Evolutionary conservation across 2,797 vertebrate genomes (phyloP), one percentile per base, ranked within the genome.

Genomic region (Pangasius larnaudii): DNA sequence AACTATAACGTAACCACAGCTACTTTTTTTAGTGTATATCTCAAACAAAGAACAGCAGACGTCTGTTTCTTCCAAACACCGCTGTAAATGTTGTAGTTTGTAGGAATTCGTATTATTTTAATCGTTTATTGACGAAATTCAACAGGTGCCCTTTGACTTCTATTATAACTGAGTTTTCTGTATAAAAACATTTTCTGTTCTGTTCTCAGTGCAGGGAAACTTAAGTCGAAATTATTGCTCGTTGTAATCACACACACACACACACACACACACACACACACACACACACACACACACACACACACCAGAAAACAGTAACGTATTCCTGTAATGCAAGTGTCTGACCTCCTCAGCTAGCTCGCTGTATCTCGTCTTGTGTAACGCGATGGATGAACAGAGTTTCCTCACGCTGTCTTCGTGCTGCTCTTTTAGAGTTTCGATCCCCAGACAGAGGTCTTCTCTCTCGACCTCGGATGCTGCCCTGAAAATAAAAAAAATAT

Each of bases 341-440:
- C 65, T n/a, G 0, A 92, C 92, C 91, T 94, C 89, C 65, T 95
- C 92, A 19, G 9, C 89, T 18, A 96, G 94, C 77, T 92, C 87
- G 65, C 86, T 79, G 22, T 91, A 88, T 88, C 91, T 93, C 72
- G 39, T 90, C 85, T 72, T 91, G 10, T 85, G 78, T 58, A 10
- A 0, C 36, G 27, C 3, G 1, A 94, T 93, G 2, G 90, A 77
- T 1, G 88, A 83, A 6, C 67, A 90, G 78, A 94, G 88, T 72
- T 93, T 88, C 0, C 19, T 91, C 89, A 91, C 61, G 0, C 92
- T 87, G 36, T 93, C 91, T 86, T 93, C 72, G 65, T 95, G 94
- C 49, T 71, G 90, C 72, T 46, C 90, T 69, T 90, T 91, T 0
- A 77, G 56, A 65, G 91, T 88, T 88, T 93, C 85, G 58, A 94